A percentile compares a stretch with the other conserved stretches of the same genome.
Evolutionary conservation across 2,888 invertebrate genomes (phyloP).

Genomic region (Chaetogeoica ovagalla): DNA sequence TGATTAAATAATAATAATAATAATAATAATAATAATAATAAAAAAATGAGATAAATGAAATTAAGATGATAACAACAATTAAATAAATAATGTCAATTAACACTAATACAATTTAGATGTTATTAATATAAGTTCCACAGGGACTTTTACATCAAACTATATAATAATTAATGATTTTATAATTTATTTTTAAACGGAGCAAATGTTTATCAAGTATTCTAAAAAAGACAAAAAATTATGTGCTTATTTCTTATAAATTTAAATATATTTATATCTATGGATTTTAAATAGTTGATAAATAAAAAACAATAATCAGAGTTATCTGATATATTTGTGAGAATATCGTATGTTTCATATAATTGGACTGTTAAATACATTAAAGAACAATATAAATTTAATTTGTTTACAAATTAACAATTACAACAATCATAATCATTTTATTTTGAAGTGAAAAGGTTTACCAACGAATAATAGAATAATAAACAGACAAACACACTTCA

Average conservation of each 20-base stretch:
- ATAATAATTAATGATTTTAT: constrained; percentile 1
- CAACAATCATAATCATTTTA: neutral
- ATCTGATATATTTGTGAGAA: neutral
- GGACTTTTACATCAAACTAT: neutral
- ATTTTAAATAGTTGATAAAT: neutral
- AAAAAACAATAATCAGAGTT: neutral
- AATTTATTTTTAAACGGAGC: neutral
- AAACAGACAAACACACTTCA: neutral
- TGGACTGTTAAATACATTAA: neutral
- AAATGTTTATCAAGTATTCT: neutral
- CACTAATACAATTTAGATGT: constrained; percentile 6
- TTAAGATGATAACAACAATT: constrained; percentile 29
- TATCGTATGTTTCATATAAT: constrained; percentile 2
- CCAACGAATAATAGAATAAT: neutral
- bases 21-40: constrained; percentile 30
- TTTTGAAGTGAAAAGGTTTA: neutral
- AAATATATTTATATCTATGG: neutral
- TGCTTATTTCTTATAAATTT: neutral
- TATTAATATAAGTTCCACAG: neutral
- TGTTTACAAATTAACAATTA: constrained; percentile 3
- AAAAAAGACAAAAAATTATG: neutral
- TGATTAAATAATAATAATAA: constrained; percentile 12
- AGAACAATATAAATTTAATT: constrained; percentile 5
- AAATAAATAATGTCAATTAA: constrained; percentile 25
- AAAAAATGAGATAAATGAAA: constrained; percentile 16